A percentile compares a stretch with the other conserved stretches of the same genome.
phyloP scores from a whole-genome alignment of 1,140 invertebrate genomes.

The Diorhabda elongata region DNA sequence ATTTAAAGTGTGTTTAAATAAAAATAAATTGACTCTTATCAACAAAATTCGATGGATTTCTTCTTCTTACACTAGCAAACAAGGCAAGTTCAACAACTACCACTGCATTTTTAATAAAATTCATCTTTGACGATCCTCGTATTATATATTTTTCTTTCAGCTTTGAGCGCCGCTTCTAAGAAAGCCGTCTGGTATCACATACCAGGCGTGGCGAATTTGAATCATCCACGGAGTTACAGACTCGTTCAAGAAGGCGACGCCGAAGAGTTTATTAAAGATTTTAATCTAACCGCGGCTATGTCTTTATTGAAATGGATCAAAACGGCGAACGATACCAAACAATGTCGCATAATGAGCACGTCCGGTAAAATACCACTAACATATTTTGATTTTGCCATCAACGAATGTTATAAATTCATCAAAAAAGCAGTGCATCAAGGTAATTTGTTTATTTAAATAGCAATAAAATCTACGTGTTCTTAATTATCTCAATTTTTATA shows the following conservation, averaged over 20 bases:
- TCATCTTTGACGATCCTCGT: neutral
- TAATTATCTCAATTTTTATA: no score
- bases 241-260: constrained; percentile 33
- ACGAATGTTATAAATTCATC: constrained; percentile 54
- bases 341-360: constrained; percentile 43
- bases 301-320: constrained; percentile 75
- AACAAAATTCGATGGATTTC: constrained; percentile 54
- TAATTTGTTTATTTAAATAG: neutral
- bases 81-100: constrained; percentile 42
- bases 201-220: constrained; percentile 51
- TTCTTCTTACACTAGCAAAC: constrained; percentile 57
- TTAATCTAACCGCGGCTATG: constrained; percentile 75
- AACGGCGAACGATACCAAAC: constrained; percentile 49
- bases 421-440: constrained; percentile 48
- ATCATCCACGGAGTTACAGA: constrained; percentile 54
- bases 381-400: constrained; percentile 54
- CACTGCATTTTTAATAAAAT: neutral
- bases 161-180: constrained; percentile 56
- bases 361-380: constrained; percentile 49
- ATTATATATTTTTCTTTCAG: constrained; percentile 41
- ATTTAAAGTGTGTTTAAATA: constrained; percentile 44
- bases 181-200: constrained; percentile 58
- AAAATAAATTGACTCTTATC: constrained; percentile 43
- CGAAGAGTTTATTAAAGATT: constrained; percentile 47
- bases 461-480: no score